Conservation (phyloP, 1,140 invertebrate genomes). For the Aphelenchoides fujianensis region DNA sequence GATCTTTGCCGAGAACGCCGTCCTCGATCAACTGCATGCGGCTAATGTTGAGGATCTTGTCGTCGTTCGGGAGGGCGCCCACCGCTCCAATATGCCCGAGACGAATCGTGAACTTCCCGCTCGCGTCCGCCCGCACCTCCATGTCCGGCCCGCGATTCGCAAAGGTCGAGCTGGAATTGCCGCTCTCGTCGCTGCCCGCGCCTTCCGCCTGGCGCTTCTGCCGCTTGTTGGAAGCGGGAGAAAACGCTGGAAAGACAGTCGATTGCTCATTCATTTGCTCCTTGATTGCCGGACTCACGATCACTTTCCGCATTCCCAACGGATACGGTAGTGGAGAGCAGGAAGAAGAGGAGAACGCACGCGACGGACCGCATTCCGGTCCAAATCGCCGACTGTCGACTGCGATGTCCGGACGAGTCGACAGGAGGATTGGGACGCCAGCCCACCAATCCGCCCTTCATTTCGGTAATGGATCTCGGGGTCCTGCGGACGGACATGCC, state of each 20-base stretch:
- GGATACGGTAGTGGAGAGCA: too few relatives aligned
- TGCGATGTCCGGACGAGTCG: not conserved
- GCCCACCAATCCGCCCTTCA: not conserved
- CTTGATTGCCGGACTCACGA: not conserved
- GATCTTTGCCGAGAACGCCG: constrained; percentile 50
- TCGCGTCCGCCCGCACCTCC: constrained; percentile 2
- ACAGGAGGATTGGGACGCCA: not conserved
- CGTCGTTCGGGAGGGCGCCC: constrained; percentile 52
- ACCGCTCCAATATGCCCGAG: constrained; percentile 52
- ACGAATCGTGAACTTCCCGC: constrained; percentile 31
- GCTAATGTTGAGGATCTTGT: constrained; percentile 49
- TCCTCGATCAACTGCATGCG: constrained; percentile 50
- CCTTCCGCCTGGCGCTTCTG: not conserved
- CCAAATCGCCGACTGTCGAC: not conserved
- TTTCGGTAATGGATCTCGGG: not conserved
- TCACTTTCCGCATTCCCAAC: not conserved
- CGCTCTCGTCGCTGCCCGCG: too few relatives aligned
- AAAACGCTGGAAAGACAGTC: too few relatives aligned
- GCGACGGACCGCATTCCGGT: not conserved
- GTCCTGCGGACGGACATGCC: not conserved
- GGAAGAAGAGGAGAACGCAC: too few relatives aligned
- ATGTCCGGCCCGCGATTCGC: not conserved
- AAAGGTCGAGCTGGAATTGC: not conserved
- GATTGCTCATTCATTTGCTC: too few relatives aligned
- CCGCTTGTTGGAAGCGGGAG: too few relatives aligned